These are phyloP conservation scores for Oreochromis spilurus DNA, from an alignment of 2,113 vertebrate species.

Conservation along the genomic window DNA sequence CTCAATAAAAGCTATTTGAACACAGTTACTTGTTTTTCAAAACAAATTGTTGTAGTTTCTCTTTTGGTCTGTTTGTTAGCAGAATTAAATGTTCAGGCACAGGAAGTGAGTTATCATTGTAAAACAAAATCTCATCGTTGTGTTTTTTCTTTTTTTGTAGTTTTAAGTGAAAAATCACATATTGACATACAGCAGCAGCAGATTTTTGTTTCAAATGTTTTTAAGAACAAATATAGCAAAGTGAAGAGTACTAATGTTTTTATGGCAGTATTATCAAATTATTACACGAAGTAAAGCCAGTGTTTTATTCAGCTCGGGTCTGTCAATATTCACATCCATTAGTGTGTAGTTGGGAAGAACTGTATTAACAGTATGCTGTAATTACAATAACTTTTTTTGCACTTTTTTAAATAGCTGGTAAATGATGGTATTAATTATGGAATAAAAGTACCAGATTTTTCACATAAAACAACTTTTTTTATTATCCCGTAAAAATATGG, in stretches of 20 bases:
- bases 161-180: fast-evolving
- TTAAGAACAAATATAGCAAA: background rate
- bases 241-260: background rate
- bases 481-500: background rate
- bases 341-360: background rate
- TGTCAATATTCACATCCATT: background rate
- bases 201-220: background rate
- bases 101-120: background rate
- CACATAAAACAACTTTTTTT: background rate
- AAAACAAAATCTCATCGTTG: fast-evolving
- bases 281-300: background rate
- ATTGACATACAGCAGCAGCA: background rate
- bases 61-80: background rate
- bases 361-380: background rate
- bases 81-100: background rate
- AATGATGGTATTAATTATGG: background rate
- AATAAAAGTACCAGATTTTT: background rate
- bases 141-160: background rate
- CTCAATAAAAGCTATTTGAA: background rate
- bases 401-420: background rate
- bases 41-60: background rate
- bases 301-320: background rate
- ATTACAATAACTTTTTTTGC: background rate
- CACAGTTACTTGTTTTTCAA: background rate
- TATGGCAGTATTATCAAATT: background rate